Evolutionary conservation across 2,888 invertebrate species (phyloP).

Genomic region (Euzophera pinguis): DNA sequence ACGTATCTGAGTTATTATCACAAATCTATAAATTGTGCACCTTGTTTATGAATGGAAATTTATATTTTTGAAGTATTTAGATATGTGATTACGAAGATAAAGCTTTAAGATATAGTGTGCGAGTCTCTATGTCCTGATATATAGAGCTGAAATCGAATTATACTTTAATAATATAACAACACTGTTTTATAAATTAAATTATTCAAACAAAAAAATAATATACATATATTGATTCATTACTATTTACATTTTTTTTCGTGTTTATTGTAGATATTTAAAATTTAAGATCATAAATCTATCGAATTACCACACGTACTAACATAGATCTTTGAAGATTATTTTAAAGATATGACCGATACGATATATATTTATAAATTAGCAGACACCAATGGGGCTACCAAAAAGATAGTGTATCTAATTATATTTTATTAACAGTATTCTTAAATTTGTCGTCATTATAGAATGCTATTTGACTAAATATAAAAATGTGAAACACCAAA

Average conservation of each 20-base stretch:
- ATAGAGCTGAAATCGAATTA: neutral
- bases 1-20: neutral
- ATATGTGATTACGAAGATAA: constrained; percentile 20
- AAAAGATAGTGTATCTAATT: neutral
- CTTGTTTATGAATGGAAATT: constrained; percentile 33
- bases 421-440: too few relatives aligned
- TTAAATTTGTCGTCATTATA: too few relatives aligned
- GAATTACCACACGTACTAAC: neutral
- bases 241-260: too few relatives aligned
- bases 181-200: too few relatives aligned
- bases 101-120: constrained; percentile 1
- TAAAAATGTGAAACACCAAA: too few relatives aligned
- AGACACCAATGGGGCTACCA: constrained; percentile 1
- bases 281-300: too few relatives aligned
- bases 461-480: too few relatives aligned
- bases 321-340: neutral
- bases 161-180: too few relatives aligned
- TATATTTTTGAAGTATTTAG: constrained; percentile 18
- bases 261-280: too few relatives aligned
- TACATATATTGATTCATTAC: too few relatives aligned
- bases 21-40: constrained; percentile 12
- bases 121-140: neutral
- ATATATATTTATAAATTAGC: neutral
- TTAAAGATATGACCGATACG: neutral
- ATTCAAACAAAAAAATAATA: too few relatives aligned